Conservation (phyloP, 1,140 invertebrate genomes). For the Drosophila kohkoa region DNA sequence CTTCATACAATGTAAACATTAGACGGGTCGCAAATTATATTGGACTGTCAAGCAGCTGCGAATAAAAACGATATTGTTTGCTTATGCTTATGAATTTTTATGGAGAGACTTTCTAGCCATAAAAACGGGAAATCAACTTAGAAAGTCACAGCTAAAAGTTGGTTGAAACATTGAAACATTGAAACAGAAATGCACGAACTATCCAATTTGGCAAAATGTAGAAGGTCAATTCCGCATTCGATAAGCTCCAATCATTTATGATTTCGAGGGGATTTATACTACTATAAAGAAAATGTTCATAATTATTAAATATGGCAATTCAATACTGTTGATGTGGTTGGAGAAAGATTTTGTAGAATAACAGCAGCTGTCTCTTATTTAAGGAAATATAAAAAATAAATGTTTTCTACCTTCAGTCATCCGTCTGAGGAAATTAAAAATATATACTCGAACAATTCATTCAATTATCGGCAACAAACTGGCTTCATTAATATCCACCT, state of each 20-base stretch:
- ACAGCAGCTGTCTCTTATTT: background rate
- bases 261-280: background rate
- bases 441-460: background rate
- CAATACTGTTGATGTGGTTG: background rate
- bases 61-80: constrained; percentile 50
- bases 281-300: background rate
- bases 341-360: background rate
- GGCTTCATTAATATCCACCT: constrained; percentile 24
- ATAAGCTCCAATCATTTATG: background rate
- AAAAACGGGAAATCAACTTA: constrained; percentile 68
- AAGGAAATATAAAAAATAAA: background rate
- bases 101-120: constrained; percentile 69
- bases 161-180: constrained; percentile 2
- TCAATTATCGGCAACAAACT: constrained; percentile 13
- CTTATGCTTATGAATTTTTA: constrained; percentile 66
- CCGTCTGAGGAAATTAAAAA: background rate
- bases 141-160: constrained; percentile 60
- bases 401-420: no score
- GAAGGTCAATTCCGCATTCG: constrained; percentile 60
- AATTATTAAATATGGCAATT: background rate
- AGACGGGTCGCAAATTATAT: constrained; percentile 51
- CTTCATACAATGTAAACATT: constrained; percentile 14
- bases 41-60: constrained; percentile 44
- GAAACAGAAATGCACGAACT: constrained; percentile 33
- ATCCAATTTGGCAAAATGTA: constrained; percentile 43